Base-by-base conservation (phyloP, 2,797 vertebrate genomes). In the Aulostomus chinensis region DNA sequence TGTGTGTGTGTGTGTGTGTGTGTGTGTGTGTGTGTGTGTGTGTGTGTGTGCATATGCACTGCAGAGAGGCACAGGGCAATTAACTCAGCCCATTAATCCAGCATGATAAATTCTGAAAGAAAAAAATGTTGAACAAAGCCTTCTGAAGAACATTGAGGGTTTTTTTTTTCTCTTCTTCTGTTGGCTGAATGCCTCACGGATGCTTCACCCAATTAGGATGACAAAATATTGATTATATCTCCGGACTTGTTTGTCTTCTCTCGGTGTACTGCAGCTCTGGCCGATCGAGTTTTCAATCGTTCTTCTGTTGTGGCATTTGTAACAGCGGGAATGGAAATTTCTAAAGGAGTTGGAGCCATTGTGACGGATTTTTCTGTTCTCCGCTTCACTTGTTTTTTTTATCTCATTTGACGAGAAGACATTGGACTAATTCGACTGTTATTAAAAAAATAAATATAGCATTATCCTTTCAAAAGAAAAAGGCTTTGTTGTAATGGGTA, bases 41-140 rank as follows among this genome's bases (percentile, higher is more conserved):
- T 20, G 20, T 31, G 16, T 28, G 42, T 8, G 7, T 2, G 20
- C 45, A 48, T 11, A 26, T 21, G 28, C 22, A 7, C 29, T 29
- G 40, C 16, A 17, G 47, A 57, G 46, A 28, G 31, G 24, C 29
- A 18, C 28, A 5, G 16, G 26, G 29, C 52, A 67, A 81, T 84
- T 82, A 83, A 49, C 52, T 66, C 40, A 3, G 37, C 57, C 60
- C 58, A 77, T 80, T 71, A 83, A 62, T 65, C 66, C 54, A 22
- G 42, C 5, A 9, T 42, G 72, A 78, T 68, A 52, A 62, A 49
- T 58, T 12, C 47, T 45, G 71, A 61, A 48, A 25, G 6, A 9
- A 12, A 51, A 32, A 60, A 55, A 46, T 50, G 42, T 32, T 2
- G 6, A 34, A 70, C 55, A 54, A 56, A 58, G 60, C 9, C 30